Evolutionary conservation across 2,888 invertebrate species (phyloP).

Genomic region (Ennomos erosarius): DNA sequence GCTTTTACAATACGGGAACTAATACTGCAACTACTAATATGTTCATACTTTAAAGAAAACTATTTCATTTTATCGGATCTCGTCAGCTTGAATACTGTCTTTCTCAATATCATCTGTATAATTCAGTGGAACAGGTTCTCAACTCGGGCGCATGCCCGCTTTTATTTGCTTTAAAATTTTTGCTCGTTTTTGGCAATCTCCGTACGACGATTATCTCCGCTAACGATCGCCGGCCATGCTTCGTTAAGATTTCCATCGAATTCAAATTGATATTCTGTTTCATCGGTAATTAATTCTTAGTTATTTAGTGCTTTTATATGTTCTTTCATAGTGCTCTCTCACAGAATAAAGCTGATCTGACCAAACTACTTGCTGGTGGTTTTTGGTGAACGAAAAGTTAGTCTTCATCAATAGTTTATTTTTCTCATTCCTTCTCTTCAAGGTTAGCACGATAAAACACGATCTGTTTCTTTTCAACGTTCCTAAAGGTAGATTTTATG

Average conservation of each 20-base stretch:
- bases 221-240: conserved; percentile 75
- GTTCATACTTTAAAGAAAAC: too few species aligned
- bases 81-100: conserved; percentile 10
- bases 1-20: too few species aligned
- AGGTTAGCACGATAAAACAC: too few species aligned
- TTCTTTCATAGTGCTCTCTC: conserved; percentile 45
- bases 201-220: conserved; percentile 71
- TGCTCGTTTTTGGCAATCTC: conserved; percentile 81
- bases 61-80: too few species aligned
- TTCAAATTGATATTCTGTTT: conserved; percentile 71
- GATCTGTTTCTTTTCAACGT: too few species aligned
- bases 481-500: too few species aligned
- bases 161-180: conserved; percentile 82
- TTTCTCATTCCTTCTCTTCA: too few species aligned
- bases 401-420: too few species aligned
- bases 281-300: conserved; percentile 66
- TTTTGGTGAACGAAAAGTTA: too few species aligned
- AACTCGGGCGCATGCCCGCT: conserved; percentile 68
- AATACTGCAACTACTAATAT: too few species aligned
- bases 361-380: too few species aligned
- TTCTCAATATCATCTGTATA: conserved; percentile 26
- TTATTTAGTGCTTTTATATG: conserved; percentile 66
- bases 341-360: neutral
- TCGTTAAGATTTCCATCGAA: conserved; percentile 78
- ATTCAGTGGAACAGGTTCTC: conserved; percentile 66